Base-by-base conservation (phyloP, 2,797 vertebrate species). In the Macrochelys suwanniensis region DNA sequence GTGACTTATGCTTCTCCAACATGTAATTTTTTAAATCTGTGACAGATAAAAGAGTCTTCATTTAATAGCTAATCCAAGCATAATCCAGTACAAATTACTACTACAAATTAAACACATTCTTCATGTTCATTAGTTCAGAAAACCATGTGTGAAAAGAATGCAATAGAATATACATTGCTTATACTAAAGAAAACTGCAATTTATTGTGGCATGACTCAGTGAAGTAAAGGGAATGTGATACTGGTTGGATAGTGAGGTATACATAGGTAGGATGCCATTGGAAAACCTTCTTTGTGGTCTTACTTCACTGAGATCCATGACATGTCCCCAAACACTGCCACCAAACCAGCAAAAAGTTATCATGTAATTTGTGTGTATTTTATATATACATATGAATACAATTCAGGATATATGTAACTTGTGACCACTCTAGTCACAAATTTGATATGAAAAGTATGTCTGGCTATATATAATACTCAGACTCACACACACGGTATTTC, bases 221-320 rank as follows among this genome's bases (percentile, higher is more conserved):
- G 57, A 89, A 51, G 17, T 0, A 0, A 5, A 42, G 37, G 25
- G n/a, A 16, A 12, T 0, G n/a, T 80, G 49, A 17, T 65, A 74
- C 47, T 57, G 53, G 42, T 33, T 28, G 53, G 31, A 11, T 50
- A n/a, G 84, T 4, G 0, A n/a, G 0, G 0, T 87, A 85, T 71
- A 77, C 33, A 31, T 28, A 21, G n/a, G 9, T 6, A 49, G 74
- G 13, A 77, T 49, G 23, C 54, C 57, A 12, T 2, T 59, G 7
- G 33, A 50, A 82, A 79, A 12, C 17, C 47, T 17, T n/a, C 57
- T 7, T 68, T 0, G 0, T 0, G 0, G 26, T 1, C 0, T 47
- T 31, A 31, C 31, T 26, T 3, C 28, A 8, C 33, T 23, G 33
- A 15, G 47, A 8, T 2, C 16, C 53, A 15, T 76, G 76, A 25